Base-by-base conservation (phyloP, 2,797 vertebrate species). In the Xenentodon cancila region DNA sequence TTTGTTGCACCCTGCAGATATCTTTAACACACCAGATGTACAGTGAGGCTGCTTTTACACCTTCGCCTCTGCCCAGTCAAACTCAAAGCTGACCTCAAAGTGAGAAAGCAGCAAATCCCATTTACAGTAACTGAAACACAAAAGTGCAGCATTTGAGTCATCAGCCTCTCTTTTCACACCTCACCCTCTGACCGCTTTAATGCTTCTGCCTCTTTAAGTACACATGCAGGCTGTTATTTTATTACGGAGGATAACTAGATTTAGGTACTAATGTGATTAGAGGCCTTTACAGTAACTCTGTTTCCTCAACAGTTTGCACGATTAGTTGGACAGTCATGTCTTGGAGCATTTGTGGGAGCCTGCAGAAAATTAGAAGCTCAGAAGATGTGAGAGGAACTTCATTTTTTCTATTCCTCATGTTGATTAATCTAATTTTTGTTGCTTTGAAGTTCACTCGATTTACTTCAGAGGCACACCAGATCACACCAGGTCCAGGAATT, bases 121-220 rank as follows among this genome's bases (percentile, higher is more conserved):
- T 81, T 73, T 50, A 59, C 49, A 59, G 56, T 59, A 49, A 69
- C 56, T 25, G 54, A 72, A 73, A 79, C 60, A 68, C 46, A 30
- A 61, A 63, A 73, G 62, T 54, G 76, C 65, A 68, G 65, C 34
- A 51, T 68, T 72, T 70, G 66, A 86, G 65, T 83, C 80, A 86
- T 80, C 74, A 37, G 64, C 60, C 42, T 48, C 54, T 60, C 34
- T 52, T 40, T 76, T 79, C 64, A 68, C 82, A 85, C 71, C 70
- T 84, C 85, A 80, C 82, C 65, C 52, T 60, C 27, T 32, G 46
- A 54, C 62, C 68, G 80, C 69, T 84, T 81, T 72, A n/a, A n/a
- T 70, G 64, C 59, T 54, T 59, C 59, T 18, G 16, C 45, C 56
- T 53, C 44, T 59, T 48, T 63, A 48, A 45, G 53, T 53, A n/a